phyloP scores from a whole-genome alignment of 2,888 invertebrate species.

The Zygogramma bicolorata region DNA sequence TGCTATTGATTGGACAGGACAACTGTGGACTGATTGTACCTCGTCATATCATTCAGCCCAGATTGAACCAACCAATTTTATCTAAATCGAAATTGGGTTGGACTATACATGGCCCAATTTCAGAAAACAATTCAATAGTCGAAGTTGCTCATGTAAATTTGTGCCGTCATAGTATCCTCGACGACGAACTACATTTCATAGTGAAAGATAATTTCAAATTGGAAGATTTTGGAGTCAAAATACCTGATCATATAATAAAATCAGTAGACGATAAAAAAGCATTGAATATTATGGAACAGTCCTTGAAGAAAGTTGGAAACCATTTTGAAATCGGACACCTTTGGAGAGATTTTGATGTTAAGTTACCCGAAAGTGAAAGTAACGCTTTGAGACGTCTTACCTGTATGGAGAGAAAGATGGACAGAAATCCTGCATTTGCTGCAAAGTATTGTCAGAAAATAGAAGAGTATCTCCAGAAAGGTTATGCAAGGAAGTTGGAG shows the following conservation, averaged over 20 bases:
- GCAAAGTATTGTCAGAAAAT: constrained; percentile 20
- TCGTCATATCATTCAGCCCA: not conserved
- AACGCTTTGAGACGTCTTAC: not conserved
- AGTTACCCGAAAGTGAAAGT: not conserved
- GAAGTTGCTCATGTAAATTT: no score
- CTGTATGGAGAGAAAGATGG: not conserved
- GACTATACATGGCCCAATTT: not conserved
- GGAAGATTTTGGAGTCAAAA: constrained; percentile 1
- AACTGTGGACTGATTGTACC: not conserved
- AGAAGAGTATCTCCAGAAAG: not conserved
- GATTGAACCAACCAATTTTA: not conserved
- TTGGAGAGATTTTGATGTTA: not conserved
- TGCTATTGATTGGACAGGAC: not conserved
- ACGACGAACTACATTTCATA: not conserved
- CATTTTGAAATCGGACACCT: not conserved
- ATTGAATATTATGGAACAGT: not conserved
- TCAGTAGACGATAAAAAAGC: not conserved
- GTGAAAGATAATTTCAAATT: not conserved
- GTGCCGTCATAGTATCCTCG: not conserved
- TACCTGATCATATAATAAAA: not conserved
- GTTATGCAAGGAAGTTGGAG: not conserved
- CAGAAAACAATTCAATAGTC: no score
- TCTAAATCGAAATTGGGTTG: not conserved
- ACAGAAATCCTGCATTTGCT: not conserved
- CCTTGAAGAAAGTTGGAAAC: not conserved